phyloP scores from a whole-genome alignment of 2,888 invertebrate species.

The Himalopsyche anomala region DNA sequence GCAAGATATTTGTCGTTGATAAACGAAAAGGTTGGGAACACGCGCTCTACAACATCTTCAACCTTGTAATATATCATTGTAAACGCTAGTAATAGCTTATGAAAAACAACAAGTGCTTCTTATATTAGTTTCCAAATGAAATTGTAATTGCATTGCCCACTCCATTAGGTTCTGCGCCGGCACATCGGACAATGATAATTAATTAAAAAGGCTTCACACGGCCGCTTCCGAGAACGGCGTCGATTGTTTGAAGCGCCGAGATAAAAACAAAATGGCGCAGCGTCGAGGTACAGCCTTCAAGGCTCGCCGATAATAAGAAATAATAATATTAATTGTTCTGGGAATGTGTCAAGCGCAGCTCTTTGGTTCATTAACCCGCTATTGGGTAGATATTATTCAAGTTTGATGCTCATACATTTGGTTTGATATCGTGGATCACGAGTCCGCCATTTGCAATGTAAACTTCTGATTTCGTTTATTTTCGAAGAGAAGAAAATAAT shows the following conservation, averaged over 20 bases:
- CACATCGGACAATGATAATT: constrained; percentile 28
- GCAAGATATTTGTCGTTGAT: too few species aligned
- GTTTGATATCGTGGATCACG: too few species aligned
- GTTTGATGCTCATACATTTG: not conserved
- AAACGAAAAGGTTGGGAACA: too few species aligned
- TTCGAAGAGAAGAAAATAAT: too few species aligned
- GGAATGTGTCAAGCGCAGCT: constrained; percentile 5
- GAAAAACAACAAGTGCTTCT: too few species aligned
- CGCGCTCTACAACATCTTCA: too few species aligned
- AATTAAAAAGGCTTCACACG: constrained; percentile 26
- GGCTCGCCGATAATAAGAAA: constrained; percentile 24
- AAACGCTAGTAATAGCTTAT: too few species aligned
- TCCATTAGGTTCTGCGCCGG: not conserved
- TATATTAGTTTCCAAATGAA: too few species aligned
- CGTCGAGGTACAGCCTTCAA: not conserved
- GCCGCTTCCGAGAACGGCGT: not conserved
- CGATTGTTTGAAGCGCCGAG: constrained; percentile 31
- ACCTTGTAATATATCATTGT: too few species aligned
- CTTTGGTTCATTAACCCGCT: constrained; percentile 1
- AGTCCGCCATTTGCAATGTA: too few species aligned
- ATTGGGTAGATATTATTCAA: not conserved
- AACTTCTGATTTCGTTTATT: too few species aligned
- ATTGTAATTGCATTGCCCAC: too few species aligned
- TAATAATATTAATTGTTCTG: constrained; percentile 34
- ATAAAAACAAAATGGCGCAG: constrained; percentile 24